A percentile compares a stretch with the other conserved stretches of the same genome.
phyloP scores from a whole-genome alignment of 2,797 vertebrate genomes.

The Scyliorhinus canicula region DNA sequence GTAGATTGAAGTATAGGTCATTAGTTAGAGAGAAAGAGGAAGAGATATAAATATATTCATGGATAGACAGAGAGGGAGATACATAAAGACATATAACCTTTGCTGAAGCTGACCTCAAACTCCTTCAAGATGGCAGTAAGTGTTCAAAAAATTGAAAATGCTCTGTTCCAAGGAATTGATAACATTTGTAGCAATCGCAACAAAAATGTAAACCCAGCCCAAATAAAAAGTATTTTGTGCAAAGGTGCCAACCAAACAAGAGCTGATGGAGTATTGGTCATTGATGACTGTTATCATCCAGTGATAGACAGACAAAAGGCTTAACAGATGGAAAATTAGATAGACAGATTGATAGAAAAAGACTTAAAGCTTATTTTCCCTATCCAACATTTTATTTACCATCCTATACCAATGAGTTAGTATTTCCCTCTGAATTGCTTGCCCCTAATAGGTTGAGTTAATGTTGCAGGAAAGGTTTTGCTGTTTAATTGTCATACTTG shows the following conservation, averaged over 20 bases:
- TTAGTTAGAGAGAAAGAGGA: not conserved
- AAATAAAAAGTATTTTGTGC: not conserved
- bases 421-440: not conserved
- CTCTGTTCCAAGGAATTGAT: not conserved
- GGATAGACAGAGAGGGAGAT: not conserved
- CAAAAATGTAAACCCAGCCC: not conserved
- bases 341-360: not conserved
- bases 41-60: not conserved
- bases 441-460: not conserved
- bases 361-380: not conserved
- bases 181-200: not conserved
- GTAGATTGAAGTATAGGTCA: not conserved
- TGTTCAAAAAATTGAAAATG: not conserved
- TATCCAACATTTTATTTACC: not conserved
- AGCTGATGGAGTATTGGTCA: not conserved
- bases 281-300: not conserved
- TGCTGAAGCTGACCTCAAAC: not conserved
- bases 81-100: not conserved
- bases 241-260: not conserved
- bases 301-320: not conserved
- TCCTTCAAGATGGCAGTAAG: not conserved
- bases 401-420: not conserved
- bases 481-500: conserved; percentile 20
- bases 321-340: not conserved
- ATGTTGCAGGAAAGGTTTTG: not conserved